Conservation (phyloP, 2,113 vertebrate genomes). For the Glareola pratincola region DNA sequence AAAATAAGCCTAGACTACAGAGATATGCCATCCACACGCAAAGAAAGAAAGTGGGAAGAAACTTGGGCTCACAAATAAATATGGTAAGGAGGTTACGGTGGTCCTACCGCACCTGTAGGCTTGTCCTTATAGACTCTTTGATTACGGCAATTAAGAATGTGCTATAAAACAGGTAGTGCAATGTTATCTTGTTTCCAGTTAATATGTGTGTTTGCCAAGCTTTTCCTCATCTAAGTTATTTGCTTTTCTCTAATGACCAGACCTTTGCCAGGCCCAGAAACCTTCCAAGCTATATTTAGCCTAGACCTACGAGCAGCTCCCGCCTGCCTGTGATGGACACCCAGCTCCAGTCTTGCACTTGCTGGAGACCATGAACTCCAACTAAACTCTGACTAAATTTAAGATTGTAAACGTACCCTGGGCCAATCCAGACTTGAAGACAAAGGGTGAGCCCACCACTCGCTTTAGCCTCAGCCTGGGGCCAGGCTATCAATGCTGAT, state of each 20-base stretch:
- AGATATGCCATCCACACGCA: neutral
- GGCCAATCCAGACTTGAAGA: neutral
- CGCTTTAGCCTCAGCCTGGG: neutral
- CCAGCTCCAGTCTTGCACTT: neutral
- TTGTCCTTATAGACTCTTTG: neutral
- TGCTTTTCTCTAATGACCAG: neutral
- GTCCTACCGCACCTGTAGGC: neutral
- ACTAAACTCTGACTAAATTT: neutral
- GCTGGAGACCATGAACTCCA: neutral
- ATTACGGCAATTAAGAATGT: neutral
- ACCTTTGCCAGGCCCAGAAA: neutral
- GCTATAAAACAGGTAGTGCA: neutral
- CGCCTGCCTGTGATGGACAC: neutral
- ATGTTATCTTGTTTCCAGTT: conserved; percentile 13
- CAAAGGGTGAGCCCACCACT: neutral
- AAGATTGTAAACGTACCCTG: neutral
- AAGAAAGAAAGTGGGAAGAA: neutral
- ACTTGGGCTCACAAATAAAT: neutral
- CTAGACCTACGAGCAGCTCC: neutral
- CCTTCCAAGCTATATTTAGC: neutral
- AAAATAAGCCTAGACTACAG: neutral
- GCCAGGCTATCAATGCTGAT: neutral
- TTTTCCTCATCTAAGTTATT: neutral
- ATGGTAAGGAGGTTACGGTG: neutral
- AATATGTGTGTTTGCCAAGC: neutral